Evolutionary conservation across 2,113 vertebrate genomes (phyloP), one percentile per base, ranked within the genome.

Genomic region (Clinocottus analis): DNA sequence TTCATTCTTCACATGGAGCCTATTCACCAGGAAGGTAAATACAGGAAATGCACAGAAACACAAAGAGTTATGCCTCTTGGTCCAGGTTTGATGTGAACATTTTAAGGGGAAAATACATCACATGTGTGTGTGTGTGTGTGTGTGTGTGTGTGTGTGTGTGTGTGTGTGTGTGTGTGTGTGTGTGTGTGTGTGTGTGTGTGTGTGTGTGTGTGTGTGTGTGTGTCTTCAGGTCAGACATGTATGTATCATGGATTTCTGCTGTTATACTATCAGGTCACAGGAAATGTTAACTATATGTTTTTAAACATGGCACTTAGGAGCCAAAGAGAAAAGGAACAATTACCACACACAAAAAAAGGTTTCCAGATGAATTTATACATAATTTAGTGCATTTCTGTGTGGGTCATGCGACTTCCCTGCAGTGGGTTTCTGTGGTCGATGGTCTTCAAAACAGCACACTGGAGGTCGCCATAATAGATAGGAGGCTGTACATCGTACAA

Each of bases 341-440:
- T n/a, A 47, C 5, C 71, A 59, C 51, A n/a, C n/a, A 47, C 29
- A 37, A 43, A 55, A 35, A 4, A 1, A 8, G 27, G 0, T 49
- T 72, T 80, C 13, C 65, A 31, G 27, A 79, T 45, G 61, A 83
- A 81, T 90, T 60, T 80, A 90, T 90, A 73, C 81, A 91, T 86
- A 82, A 90, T 86, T 89, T 79, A 90, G 77, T 77, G 31, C 37
- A 66, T 86, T 79, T 88, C 29, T 81, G 68, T 76, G 45, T 31
- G 60, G 85, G 66, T 87, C 79, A 68, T 87, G 85, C 78, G 85
- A 82, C 77, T 78, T 65, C 72, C 71, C 77, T 84, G 79, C 78
- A 79, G 82, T 80, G 43, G 23, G 63, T 67, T 76, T 77, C 72
- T 79, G 49, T 73, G 81, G 76, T 89, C 49, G 41, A 75, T 78